Base-by-base conservation (phyloP, 2,113 vertebrate species). In the Scatophagus argus region DNA sequence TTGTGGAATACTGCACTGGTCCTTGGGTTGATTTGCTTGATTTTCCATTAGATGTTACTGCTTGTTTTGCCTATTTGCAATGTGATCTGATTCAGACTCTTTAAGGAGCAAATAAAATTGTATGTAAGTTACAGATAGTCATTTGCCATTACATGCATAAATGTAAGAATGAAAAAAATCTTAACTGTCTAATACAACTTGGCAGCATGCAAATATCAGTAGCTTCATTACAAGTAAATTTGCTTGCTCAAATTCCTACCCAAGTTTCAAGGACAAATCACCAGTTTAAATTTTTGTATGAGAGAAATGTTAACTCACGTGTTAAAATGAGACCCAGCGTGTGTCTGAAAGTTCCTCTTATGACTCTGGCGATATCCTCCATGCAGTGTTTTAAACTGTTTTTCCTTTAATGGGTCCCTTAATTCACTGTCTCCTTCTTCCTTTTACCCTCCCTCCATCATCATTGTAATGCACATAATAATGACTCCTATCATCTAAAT, bases 401-500 rank as follows among this genome's bases (percentile, higher is more conserved):
- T 60, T 60, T 58, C 36, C 32, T 41, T n/a, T 1, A 29, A 62
- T 60, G 51, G n/a, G 52, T 52, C 63, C 63, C 6, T 66, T 79
- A 29, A 82, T 80, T 69, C 47, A 29, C 16, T 6, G 12, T 43
- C 34, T 51, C 41, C 29, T 34, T 69, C 58, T 62, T 67, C 38
- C 67, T 54, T 69, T 21, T 73, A 44, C n/a, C 41, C 67, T 16
- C 44, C 60, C 2, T 71, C 64, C 58, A 55, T 54, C 65, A 29
- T 38, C 54, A 39, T 73, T 66, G 77, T 44, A 56, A 51, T 19
- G 44, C 36, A 67, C 34, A 51, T 51, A 74, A 87, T 82, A 60
- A 79, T 34, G 68, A 69, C 56, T 69, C 46, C 59, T 64, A 69
- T 89, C 75, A 52, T 65, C 39, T 79, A 72, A 89, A 87, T 88